Conservation (phyloP, 2,113 vertebrate species). For the Willisornis vidua region DNA sequence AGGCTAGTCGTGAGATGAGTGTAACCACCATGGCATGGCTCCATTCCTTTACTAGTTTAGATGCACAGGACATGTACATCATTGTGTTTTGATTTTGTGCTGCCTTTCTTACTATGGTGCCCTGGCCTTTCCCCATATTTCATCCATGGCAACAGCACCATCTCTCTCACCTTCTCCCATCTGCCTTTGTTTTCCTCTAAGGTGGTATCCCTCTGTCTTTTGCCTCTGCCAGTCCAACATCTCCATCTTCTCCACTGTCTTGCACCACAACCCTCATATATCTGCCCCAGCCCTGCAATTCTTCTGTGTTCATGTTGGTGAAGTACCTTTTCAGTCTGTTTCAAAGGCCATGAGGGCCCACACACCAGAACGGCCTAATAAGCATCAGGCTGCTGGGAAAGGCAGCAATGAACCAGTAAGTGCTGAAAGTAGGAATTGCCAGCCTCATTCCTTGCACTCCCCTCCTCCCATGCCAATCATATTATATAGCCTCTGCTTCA, state of each 20-base stretch:
- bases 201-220: not conserved
- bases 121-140: not conserved
- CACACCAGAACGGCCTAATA: no score
- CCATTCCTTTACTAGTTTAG: not conserved
- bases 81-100: not conserved
- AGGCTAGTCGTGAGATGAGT: not conserved
- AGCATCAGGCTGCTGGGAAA: not conserved
- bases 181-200: not conserved
- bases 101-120: not conserved
- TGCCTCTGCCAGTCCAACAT: not conserved
- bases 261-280: not conserved
- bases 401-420: not conserved
- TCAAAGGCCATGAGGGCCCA: not conserved
- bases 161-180: not conserved
- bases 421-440: not conserved
- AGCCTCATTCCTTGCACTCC: not conserved
- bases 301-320: rapidly evolving
- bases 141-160: not conserved
- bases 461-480: not conserved
- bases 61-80: not conserved
- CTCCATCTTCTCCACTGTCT: not conserved
- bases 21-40: rapidly evolving
- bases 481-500: not conserved
- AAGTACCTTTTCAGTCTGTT: not conserved
- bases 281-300: not conserved